These are phyloP conservation scores for Hafferia zeledoni DNA, from an alignment of 2,797 vertebrate genomes.

Conservation along the genomic window DNA sequence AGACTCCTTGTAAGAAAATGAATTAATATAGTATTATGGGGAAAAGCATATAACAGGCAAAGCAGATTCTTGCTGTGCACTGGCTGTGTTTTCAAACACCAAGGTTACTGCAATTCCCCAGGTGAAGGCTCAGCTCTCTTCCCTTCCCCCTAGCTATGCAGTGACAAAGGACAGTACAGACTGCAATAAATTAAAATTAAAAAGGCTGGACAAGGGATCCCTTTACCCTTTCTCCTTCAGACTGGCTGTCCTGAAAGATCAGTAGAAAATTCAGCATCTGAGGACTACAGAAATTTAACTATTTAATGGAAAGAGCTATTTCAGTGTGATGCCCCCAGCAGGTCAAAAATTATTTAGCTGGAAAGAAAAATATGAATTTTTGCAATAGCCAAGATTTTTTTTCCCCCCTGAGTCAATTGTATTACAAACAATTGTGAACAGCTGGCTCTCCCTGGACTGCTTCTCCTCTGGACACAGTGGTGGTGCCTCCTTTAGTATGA, in stretches of 20 bases:
- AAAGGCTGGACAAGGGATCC: background rate
- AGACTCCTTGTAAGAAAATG: background rate
- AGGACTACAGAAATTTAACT: background rate
- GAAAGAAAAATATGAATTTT: background rate
- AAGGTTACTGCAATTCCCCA: constrained; percentile 29
- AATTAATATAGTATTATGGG: background rate
- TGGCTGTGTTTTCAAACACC: background rate
- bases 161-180: constrained; percentile 15
- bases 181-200: constrained; percentile 25
- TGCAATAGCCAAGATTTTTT: background rate
- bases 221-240: background rate
- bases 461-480: background rate
- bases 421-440: background rate
- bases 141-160: constrained; percentile 16
- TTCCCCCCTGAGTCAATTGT: background rate
- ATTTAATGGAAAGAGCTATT: background rate
- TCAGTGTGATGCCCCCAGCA: background rate
- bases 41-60: background rate
- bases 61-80: background rate
- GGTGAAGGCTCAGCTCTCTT: constrained; percentile 2
- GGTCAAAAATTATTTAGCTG: background rate
- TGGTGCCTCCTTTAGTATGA: background rate
- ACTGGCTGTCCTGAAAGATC: background rate
- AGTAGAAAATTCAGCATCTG: background rate
- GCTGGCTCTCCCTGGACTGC: background rate